Conservation (phyloP, 1,140 invertebrate species). For the Lepidurus arcticus region DNA sequence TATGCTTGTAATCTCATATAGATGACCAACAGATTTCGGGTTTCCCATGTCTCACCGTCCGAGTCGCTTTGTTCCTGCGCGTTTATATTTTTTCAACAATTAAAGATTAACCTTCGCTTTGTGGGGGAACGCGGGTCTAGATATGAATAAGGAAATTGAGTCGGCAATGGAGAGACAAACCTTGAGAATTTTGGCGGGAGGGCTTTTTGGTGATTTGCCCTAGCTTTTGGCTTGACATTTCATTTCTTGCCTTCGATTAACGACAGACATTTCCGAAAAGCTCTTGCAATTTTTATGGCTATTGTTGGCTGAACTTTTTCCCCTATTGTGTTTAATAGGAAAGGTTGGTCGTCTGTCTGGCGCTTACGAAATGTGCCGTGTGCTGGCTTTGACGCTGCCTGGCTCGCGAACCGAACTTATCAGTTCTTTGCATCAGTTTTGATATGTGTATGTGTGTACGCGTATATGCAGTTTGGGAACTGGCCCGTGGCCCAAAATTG, state of each 20-base stretch:
- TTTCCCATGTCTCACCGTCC: not conserved
- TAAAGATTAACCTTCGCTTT: not conserved
- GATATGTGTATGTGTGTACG: not conserved
- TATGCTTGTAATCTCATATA: slow-evolving; percentile 11
- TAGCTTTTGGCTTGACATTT: slow-evolving; percentile 12
- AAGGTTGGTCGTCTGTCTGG: slow-evolving; percentile 17
- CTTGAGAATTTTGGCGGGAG: not conserved
- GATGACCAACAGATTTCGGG: slow-evolving; percentile 14
- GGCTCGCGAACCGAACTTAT: not conserved
- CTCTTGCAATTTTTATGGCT: slow-evolving; percentile 19
- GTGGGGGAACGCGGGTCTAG: not conserved
- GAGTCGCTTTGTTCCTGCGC: not conserved
- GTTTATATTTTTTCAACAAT: slow-evolving; percentile 17
- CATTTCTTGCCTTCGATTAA: slow-evolving; percentile 15
- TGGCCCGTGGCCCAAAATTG: not conserved
- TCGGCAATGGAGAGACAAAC: not conserved
- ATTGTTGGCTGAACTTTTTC: slow-evolving; percentile 19
- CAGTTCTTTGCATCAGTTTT: slow-evolving; percentile 11
- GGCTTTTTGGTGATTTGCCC: not conserved
- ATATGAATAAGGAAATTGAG: slow-evolving; percentile 7
- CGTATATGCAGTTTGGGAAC: not conserved
- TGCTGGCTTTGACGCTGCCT: not conserved
- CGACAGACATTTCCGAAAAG: slow-evolving; percentile 5
- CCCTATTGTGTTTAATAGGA: slow-evolving; percentile 2
- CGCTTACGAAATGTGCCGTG: not conserved